These are phyloP conservation scores for Channa striata DNA, from an alignment of 2,797 vertebrate species.

Conservation along the genomic window DNA sequence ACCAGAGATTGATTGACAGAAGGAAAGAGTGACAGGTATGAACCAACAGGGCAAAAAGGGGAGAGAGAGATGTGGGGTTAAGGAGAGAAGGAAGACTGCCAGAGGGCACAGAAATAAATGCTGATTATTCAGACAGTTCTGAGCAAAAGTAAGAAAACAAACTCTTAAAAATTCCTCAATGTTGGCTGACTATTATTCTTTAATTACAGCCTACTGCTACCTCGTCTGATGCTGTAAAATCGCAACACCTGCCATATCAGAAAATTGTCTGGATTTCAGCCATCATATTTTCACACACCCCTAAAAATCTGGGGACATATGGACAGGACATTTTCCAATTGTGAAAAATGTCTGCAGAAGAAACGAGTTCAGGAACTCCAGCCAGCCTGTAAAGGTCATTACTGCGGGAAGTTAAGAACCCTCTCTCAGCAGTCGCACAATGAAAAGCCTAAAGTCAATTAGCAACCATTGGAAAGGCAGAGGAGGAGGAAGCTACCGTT, in stretches of 20 bases:
- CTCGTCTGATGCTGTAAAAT: constrained; percentile 2
- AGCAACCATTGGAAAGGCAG: constrained; percentile 16
- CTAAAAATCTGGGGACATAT: too few relatives aligned
- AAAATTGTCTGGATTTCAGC: constrained; percentile 19
- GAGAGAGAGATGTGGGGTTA: constrained; percentile 32
- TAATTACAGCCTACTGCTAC: neutral
- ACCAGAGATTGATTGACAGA: constrained; percentile 50
- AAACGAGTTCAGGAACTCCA: constrained; percentile 19
- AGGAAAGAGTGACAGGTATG: constrained; percentile 29
- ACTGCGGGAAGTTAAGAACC: constrained; percentile 26
- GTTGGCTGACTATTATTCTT: neutral
- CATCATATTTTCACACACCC: neutral
- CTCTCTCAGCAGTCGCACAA: constrained; percentile 29
- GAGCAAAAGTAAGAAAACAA: constrained; percentile 40
- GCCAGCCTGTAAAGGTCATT: constrained; percentile 36
- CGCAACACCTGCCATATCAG: constrained; percentile 16
- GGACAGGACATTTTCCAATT: too few relatives aligned
- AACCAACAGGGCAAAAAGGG: constrained; percentile 24
- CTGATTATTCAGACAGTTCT: constrained; percentile 40
- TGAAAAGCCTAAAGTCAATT: constrained; percentile 51
- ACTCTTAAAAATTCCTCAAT: constrained; percentile 34
- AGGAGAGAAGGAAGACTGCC: constrained; percentile 10
- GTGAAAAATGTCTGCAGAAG: constrained; percentile 3
- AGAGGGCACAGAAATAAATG: constrained; percentile 43
- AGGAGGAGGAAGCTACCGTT: neutral